Base-by-base conservation (phyloP, 2,113 vertebrate genomes). In the Protobothrops flavoviridis region DNA sequence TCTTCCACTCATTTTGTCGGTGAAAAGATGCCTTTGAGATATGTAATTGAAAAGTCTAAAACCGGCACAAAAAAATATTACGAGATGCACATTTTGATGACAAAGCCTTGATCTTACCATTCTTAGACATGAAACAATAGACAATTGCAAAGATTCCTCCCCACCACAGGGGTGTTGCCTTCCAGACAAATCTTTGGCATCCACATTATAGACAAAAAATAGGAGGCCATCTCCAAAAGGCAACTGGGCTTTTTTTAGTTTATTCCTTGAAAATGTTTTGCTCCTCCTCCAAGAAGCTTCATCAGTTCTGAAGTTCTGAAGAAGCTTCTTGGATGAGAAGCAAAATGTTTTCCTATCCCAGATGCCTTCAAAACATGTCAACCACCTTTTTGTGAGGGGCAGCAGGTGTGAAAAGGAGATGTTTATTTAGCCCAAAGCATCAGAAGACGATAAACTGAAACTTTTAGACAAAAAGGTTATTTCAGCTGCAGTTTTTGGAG, bases 1-100 rank as follows among this genome's bases (percentile, higher is more conserved):
- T 74, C 91, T 96, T 97, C 96, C 96, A 95, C 93, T 96, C 95
- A 93, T 87, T 95, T 94, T 96, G 95, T 97, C 95, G 95, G 94
- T 94, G 93, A 93, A 93, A 97, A 95, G 94, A 95, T 96, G 95
- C 93, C 95, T 96, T 96, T 93, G 93, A 97, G 95, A 95, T 94
- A 92, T 92, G 89, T 97, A 97, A 98, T 94, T 97, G 96, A 98
- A 98, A 97, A 96, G 95, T 93, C 96, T 90, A 92, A 94, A 92
- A 94, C 93, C 11, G 93, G 90, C 93, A 95, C 96, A 92, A 97
- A 57, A 48, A 97, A 97, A 61, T 96, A 96, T 96, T 96, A 93
- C 85, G 94, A 0, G 95, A 94, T 57, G 90, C 95, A 95, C 92
- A 93, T 94, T 91, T 81, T 94, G 90, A 93, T 94, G 93, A 93